phyloP scores from a whole-genome alignment of 1,140 invertebrate genomes.

The Bactericera cockerelli region DNA sequence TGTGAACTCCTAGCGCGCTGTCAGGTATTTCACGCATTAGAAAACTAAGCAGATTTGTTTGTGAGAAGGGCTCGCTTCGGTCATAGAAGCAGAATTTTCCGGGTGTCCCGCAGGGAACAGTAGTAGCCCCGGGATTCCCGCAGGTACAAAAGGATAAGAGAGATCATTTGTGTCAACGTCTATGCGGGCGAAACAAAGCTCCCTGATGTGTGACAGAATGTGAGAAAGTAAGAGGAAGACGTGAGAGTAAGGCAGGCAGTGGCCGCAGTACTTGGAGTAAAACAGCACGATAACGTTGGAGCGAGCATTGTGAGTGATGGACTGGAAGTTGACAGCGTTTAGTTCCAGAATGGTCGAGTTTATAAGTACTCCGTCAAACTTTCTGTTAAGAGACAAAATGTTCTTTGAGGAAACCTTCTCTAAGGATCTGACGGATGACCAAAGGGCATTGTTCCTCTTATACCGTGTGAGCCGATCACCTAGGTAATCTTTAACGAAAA shows the following conservation, averaged over 20 bases:
- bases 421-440: too few relatives aligned
- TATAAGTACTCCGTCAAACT: neutral
- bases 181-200: neutral
- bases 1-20: neutral
- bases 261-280: conserved; percentile 2
- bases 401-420: too few relatives aligned
- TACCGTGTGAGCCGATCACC: neutral
- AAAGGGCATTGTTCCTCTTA: neutral
- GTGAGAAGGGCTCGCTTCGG: neutral
- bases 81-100: neutral
- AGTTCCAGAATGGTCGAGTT: neutral
- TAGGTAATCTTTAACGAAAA: neutral
- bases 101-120: neutral
- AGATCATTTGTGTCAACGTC: neutral
- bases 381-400: too few relatives aligned
- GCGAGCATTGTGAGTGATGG: neutral
- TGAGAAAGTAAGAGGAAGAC: neutral
- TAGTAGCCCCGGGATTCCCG: neutral
- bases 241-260: neutral
- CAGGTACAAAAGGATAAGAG: neutral
- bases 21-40: neutral
- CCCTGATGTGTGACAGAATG: neutral
- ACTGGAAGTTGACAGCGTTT: neutral
- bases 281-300: neutral
- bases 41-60: neutral